Evolutionary conservation across 1,140 invertebrate genomes (phyloP), one percentile per base, ranked within the genome.

Genomic region (Nasonia vitripennis): DNA sequence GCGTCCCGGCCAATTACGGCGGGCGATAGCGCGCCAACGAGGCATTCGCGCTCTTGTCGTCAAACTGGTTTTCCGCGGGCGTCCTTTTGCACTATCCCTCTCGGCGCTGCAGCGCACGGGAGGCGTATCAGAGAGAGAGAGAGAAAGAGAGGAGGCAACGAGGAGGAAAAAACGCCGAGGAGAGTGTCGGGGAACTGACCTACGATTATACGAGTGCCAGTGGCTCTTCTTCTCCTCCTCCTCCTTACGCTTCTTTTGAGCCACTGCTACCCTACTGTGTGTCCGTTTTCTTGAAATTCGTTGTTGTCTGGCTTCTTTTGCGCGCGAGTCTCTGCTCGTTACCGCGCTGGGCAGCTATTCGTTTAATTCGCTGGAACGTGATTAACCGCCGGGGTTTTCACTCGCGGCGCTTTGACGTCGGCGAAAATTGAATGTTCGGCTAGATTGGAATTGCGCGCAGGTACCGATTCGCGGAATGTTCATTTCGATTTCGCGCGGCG

Each of bases 61-160:
- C 88, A 91, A 92, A 92, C 91, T 89, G 90, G 90, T 92, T 92
- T 89, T 84, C 83, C 84, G 84, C 78, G 88, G 86, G 85, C 78
- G 74, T 70, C 81, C 87, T 78, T 83, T 73, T 78, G 48, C 34
- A 45, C 17, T 51, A 10, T 12, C 31, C 20, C 73, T 37, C 73
- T 37, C 79, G 78, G 55, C 6, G 27, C 27, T 27, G 27, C 1
- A 23, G 6, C 78, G 7, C 20, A 17, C 0, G 55, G 17, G 20
- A 62, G 55, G 55, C 55, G 55, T 62, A 62, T 62, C 55, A 62
- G 55, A 37, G 34, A 37, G 34, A 37, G 27, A 27, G 27, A 27
- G 27, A 27, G 27, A 27, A 1, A 27, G 27, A 62, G 6, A 27
- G 27, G 27, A 27, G 27, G 27, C 27, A 27, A 27, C 27, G 48